Evolutionary conservation across 1,140 invertebrate genomes (phyloP), one percentile per base, ranked within the genome.

Genomic region (Formica exsecta): DNA sequence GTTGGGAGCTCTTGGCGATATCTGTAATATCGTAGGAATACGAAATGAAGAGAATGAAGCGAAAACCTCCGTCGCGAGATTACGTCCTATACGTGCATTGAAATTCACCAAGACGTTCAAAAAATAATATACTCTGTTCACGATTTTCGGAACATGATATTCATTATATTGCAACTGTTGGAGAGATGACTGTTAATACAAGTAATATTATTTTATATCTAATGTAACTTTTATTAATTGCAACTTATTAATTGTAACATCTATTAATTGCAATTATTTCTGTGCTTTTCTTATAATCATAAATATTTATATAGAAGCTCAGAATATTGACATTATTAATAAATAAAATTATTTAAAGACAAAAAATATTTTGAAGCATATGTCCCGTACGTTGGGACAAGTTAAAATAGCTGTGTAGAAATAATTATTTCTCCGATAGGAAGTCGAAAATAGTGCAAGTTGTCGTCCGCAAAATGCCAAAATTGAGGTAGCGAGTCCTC

Each of bases 1-100:
- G 48, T 86, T 83, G 61, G 77, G 77, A 83, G 77, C 85, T 91
- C 86, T 90, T 44, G 89, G 54, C 65, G 75, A 88, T 91, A 89
- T 84, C 70, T 62, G 38, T 51, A 80, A 83, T 89, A 89, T 74
- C 66, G 48, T 59, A 22, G 70, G 64, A 75, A 68, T 74, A 85
- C 44, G 48, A 41, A 81, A 81, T 36, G 38, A 48, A 71, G 38
- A 65, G 48, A 54, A 65, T 54, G 22, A 65, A 64, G 84, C n/a
- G 16, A 41, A 44, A 59, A 76, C 32, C 65, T 11, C n/a, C 48
- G 54, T 19, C 11, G 16, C 38, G 13, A 59, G 48, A 51, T 51
- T 41, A 48, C 36, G 44, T 44, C 32, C 61, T 11, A 19, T n/a
- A 29, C 68, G 59, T n/a, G 7, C 22, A 44, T 48, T 74, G 22